phyloP scores from a whole-genome alignment of 2,113 vertebrate genomes.

The Anthoscopus minutus region DNA sequence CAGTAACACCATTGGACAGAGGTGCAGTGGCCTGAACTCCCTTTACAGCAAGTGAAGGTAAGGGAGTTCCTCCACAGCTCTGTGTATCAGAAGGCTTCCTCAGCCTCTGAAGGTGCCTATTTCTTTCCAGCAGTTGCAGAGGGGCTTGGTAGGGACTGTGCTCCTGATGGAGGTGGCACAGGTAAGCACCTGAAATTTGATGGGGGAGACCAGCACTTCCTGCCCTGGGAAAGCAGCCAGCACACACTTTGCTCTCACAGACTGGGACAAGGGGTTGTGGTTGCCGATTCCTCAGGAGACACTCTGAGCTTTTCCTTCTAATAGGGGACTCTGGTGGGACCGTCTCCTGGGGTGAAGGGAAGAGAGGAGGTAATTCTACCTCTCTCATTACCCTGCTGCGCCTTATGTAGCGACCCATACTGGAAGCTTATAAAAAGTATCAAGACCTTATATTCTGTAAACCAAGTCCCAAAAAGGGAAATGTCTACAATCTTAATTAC shows the following conservation, averaged over 20 bases:
- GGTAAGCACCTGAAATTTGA: not conserved
- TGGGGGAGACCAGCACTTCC: not conserved
- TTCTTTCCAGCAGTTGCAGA: fast-evolving
- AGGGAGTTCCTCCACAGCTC: not conserved
- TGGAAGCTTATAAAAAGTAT: constrained; percentile 1
- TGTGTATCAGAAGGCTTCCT: not conserved
- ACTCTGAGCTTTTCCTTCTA: not conserved
- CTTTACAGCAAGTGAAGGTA: not conserved
- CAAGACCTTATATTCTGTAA: not conserved
- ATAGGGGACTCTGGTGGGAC: not conserved
- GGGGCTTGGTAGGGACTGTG: too few relatives aligned
- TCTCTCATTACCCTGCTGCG: not conserved
- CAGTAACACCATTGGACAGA: not conserved
- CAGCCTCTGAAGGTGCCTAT: not conserved
- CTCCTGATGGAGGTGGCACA: fast-evolving
- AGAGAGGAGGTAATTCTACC: not conserved
- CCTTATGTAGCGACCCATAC: not conserved
- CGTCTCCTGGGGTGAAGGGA: not conserved
- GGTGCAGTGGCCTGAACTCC: not conserved
- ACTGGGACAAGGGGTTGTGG: fast-evolving
- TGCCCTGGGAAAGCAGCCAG: not conserved
- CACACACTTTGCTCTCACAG: not conserved
- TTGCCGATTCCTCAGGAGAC: not conserved
- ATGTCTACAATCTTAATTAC: constrained; percentile 35
- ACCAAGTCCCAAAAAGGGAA: constrained; percentile 7